phyloP scores from a whole-genome alignment of 1,140 invertebrate species.

The Asbolus verrucosus region DNA sequence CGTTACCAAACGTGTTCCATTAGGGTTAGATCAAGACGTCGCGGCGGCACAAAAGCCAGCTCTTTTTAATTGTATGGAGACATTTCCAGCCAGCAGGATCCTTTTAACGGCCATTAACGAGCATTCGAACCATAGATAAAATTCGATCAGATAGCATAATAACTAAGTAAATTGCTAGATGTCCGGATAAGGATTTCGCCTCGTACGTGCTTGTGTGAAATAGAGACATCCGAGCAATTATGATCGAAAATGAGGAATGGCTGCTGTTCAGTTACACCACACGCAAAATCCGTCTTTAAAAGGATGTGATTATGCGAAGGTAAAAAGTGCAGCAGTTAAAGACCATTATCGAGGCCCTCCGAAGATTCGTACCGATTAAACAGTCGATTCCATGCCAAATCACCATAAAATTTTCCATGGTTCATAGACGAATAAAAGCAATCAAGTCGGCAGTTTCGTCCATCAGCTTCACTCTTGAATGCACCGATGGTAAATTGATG shows the following conservation, averaged over 20 bases:
- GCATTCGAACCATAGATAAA: neutral
- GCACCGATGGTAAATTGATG: too few species aligned
- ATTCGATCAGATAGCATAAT: slow-evolving; percentile 8
- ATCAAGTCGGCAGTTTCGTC: slow-evolving; percentile 12
- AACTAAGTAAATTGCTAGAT: neutral
- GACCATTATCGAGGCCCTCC: slow-evolving; percentile 5
- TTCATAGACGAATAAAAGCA: neutral
- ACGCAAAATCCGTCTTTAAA: neutral
- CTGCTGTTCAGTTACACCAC: neutral
- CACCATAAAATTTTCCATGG: slow-evolving; percentile 14
- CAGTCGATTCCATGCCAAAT: slow-evolving; percentile 9
- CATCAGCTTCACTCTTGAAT: slow-evolving; percentile 5
- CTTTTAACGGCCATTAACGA: slow-evolving; percentile 1
- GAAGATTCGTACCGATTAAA: too few species aligned
- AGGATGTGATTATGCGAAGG: slow-evolving; percentile 4
- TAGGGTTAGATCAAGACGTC: too few species aligned
- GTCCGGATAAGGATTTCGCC: neutral
- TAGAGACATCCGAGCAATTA: neutral
- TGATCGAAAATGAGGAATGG: neutral
- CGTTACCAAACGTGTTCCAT: too few species aligned
- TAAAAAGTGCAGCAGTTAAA: slow-evolving; percentile 1
- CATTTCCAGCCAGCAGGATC: neutral
- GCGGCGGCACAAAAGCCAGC: neutral
- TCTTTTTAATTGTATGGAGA: too few species aligned
- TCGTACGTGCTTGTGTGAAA: neutral